A percentile compares a stretch with the other conserved stretches of the same genome.
phyloP scores from a whole-genome alignment of 2,888 invertebrate genomes.

The Eretmocerus hayati region DNA sequence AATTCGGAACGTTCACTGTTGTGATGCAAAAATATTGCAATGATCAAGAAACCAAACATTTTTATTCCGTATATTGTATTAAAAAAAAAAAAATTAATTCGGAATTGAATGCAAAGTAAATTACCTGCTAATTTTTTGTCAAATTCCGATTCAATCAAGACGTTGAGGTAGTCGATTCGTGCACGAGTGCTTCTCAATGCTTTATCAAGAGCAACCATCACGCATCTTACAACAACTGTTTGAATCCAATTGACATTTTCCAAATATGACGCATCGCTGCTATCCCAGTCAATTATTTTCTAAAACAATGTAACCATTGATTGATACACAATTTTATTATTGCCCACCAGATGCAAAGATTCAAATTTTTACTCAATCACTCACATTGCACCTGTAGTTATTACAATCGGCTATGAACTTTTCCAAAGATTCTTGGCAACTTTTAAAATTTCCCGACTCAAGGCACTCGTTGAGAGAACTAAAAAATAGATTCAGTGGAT shows the following conservation, averaged over 20 bases:
- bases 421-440: conserved; percentile 37
- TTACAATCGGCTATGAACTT: conserved; percentile 40
- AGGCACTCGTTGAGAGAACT: conserved; percentile 53
- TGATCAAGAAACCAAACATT: neutral
- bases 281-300: conserved; percentile 39
- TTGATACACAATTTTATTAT: neutral
- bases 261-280: conserved; percentile 46
- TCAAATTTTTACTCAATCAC: conserved; percentile 2
- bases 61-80: too few species aligned
- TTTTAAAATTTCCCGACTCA: conserved; percentile 39
- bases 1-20: conserved; percentile 44
- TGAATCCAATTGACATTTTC: conserved; percentile 54
- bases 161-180: conserved; percentile 58
- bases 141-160: conserved; percentile 33
- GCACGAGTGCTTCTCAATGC: conserved; percentile 59
- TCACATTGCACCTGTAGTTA: conserved; percentile 36
- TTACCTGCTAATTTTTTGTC: conserved; percentile 33
- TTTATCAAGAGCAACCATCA: conserved; percentile 56
- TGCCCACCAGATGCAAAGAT: neutral
- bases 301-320: conserved; percentile 17
- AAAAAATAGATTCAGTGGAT: conserved; percentile 55
- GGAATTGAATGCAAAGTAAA: neutral
- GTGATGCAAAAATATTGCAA: neutral
- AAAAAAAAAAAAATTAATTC: neutral
- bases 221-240: conserved; percentile 53